Percentiles rank a stretch among this genome's conserved stretches.
Evolutionary conservation across 2,888 invertebrate genomes (phyloP).

Genomic region (Caenorhabditis japonica): DNA sequence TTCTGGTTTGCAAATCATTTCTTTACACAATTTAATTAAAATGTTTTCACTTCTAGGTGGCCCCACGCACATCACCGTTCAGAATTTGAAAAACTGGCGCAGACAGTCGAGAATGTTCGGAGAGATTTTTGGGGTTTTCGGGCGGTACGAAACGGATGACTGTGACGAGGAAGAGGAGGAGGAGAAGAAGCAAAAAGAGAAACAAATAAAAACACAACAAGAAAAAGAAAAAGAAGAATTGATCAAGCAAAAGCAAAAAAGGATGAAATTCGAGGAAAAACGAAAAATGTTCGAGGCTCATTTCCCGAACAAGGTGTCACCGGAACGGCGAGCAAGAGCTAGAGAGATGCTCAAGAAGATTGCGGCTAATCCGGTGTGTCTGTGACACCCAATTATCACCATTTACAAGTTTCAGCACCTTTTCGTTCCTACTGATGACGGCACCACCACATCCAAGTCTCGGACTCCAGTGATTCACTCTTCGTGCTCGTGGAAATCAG

Average conservation of each 20-base stretch:
- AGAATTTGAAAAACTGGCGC: background rate
- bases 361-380: conserved; percentile 7
- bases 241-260: background rate
- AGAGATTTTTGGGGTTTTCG: conserved; percentile 15
- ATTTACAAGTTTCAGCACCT: too few relatives aligned
- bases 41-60: too few relatives aligned
- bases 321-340: conserved; percentile 3
- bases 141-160: background rate
- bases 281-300: conserved; percentile 5
- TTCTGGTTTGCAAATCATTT: background rate
- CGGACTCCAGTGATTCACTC: too few relatives aligned
- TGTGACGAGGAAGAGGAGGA: background rate
- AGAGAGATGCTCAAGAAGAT: conserved; percentile 13
- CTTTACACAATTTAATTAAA: conserved; percentile 7
- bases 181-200: background rate
- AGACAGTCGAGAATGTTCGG: conserved; percentile 9
- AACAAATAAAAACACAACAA: background rate
- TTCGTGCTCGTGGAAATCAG: too few relatives aligned
- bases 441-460: too few relatives aligned
- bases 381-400: too few relatives aligned
- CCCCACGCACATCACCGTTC: background rate
- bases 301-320: conserved; percentile 15
- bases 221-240: background rate
- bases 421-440: too few relatives aligned
- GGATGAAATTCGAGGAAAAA: conserved; percentile 27